phyloP scores from a whole-genome alignment of 2,888 invertebrate genomes.

The Chaetogeoica ovagalla region DNA sequence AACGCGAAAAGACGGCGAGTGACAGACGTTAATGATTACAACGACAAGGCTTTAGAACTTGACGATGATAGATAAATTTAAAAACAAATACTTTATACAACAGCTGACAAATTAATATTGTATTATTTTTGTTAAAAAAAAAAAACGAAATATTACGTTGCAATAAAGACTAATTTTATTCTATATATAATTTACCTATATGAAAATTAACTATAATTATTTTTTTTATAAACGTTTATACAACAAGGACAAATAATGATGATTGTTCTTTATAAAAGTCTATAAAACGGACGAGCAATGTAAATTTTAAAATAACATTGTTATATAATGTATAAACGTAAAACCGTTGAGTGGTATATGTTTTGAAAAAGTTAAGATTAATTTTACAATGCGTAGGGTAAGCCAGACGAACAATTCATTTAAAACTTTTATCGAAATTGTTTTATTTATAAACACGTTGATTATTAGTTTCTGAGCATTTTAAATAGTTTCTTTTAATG shows the following conservation, averaged over 20 bases:
- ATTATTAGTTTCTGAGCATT: background rate
- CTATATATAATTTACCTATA: background rate
- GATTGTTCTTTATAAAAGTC: background rate
- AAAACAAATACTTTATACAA: no score
- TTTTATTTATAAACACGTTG: background rate
- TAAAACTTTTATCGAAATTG: background rate
- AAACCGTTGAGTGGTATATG: background rate
- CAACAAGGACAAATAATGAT: background rate
- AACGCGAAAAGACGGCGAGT: no score
- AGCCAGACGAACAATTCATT: background rate
- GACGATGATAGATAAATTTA: no score
- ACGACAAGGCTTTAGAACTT: no score
- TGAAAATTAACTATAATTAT: background rate
- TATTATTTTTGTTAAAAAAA: no score
- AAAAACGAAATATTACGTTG: no score
- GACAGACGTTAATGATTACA: no score
- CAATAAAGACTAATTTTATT: no score
- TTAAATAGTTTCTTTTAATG: no score
- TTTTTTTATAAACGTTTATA: background rate
- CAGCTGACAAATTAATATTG: no score
- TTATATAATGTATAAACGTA: background rate
- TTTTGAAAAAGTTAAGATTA: conserved; percentile 20
- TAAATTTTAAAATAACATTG: background rate
- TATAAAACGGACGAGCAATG: background rate
- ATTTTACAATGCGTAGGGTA: background rate